Evolutionary conservation across 2,888 invertebrate genomes (phyloP), one percentile per base, ranked within the genome.

Genomic region (Fragum sueziense): DNA sequence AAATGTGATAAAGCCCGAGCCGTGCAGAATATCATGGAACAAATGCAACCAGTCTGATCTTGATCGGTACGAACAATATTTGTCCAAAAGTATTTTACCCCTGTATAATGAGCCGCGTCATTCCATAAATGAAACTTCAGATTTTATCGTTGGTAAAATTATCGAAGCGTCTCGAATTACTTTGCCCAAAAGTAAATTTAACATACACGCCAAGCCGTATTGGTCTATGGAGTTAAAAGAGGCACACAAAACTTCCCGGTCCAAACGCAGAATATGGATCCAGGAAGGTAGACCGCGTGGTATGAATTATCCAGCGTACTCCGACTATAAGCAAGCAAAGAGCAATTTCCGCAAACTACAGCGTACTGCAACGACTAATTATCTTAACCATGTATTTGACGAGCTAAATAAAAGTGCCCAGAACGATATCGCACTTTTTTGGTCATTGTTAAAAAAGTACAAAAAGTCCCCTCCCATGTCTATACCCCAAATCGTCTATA

Each of bases 391-490:
- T 22, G 61, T 47, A 17, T 54, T 57, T 27, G 62, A 65, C 4
- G 74, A 74, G 20, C 70, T 79, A 22, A 59, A 79, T 37, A 34
- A 74, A 33, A 59, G 59, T 2, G 74, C 74, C 3, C 71, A 68
- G 20, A 52, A 25, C 22, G 69, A 75, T 41, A 47, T 54, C 17
- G 7, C 52, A 17, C 59, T 68, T 6, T 68, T 70, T 52, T 79
- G 79, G 74, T 65, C 59, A 22, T 25, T 78, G 41, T 27, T 71
- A 20, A 34, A 47, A 37, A 37, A 37, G 31, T 41, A 22, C 25
- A 41, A 54, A 17, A 37, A 31, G n/a, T 47, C n/a, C 51, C 14
- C 59, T 22, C 37, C 47, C 51, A 14, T 34, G 22, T 34, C 25
- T 37, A 20, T 33, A 34, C 22, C 33, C 1, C 34, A 62, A 62